Percentiles rank a stretch among this genome's conserved stretches.
Evolutionary conservation across 2,113 vertebrate genomes (phyloP).

Genomic region (Mus musculus): GRCm39 chr3:150528001-150528500

Average conservation of each 20-base stretch:
- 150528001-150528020: background rate
- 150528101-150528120: background rate
- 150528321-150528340: background rate
- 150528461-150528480: background rate
- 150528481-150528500: background rate
- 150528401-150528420: background rate
- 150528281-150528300: background rate
- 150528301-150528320: background rate
- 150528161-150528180: background rate
- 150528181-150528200: background rate
- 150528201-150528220: background rate
- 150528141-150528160: background rate
- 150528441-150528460: background rate
- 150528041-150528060: background rate
- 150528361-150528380: background rate
- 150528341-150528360: background rate
- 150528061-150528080: background rate
- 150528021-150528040: background rate
- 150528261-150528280: background rate
- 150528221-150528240: background rate
- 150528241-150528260: background rate
- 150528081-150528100: background rate
- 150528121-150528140: background rate
- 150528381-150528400: background rate
- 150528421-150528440: background rate